Base-by-base conservation (phyloP, 2,888 invertebrate genomes). In the Hirtodrosophila trivittata region DNA sequence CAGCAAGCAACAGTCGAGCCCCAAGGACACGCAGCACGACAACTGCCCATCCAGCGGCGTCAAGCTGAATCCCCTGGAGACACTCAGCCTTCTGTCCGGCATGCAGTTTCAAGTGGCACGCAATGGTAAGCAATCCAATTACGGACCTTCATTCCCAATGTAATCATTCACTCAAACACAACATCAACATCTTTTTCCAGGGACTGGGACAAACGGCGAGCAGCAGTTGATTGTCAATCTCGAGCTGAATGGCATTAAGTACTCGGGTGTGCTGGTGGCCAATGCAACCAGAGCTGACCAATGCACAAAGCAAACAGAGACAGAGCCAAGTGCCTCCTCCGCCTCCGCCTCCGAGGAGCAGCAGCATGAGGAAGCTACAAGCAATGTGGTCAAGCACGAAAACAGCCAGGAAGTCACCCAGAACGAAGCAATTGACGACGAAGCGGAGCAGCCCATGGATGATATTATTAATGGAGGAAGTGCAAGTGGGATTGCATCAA, bases 171-270 rank as follows among this genome's bases (percentile, higher is more conserved):
- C 16, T 12, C 43, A 39, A 16, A 21, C 2, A 21, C 18, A 21
- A 21, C 18, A 21, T 21, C 18, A 21, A 21, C 18, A 21, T 21
- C n/a, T n/a, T n/a, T 46, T 12, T 18, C 7, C 33, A 97, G 97
- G 95, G 76, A 96, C 96, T 87, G 94, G 95, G 18, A 93, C 93
- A 69, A 95, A 95, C 77, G 95, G 96, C 7, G 97, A 97, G 88
- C 96, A 95, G 87, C 97, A 98, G 54, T 92, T 99, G 70, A 95
- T 96, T 32, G 97, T 99, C 26, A 97, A 97, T 86, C 97, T 99
- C 95, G 98, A 99, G 91, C 93, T 99, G 66, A 98, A 99, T 89
- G 98, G 98, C 38, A 94, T 97, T 49, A 95, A 96, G 91, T 99
- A 98, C 91, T 97, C 98, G 91, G 98, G 99, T 13, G 96, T 98